Conservation (phyloP, 2,888 invertebrate genomes). For the Julus scandinavius region DNA sequence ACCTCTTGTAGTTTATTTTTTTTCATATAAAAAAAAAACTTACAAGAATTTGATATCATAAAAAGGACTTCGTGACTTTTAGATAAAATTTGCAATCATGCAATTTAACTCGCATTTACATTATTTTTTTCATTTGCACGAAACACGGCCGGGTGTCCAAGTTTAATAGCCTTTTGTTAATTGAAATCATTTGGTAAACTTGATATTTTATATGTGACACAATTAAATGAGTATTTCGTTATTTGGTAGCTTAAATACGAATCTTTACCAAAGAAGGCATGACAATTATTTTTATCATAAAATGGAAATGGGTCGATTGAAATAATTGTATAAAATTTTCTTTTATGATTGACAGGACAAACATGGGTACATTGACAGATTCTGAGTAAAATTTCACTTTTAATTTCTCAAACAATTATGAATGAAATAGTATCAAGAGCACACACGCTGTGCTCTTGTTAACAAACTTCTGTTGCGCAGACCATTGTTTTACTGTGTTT, state of each 20-base stretch:
- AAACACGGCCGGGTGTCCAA: background rate
- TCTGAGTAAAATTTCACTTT: background rate
- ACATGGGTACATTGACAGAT: conserved; percentile 26
- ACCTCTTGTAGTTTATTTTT: background rate
- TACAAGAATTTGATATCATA: background rate
- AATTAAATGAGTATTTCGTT: conserved; percentile 4
- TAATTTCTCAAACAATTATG: conserved; percentile 29
- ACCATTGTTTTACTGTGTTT: background rate
- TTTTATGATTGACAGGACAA: conserved; percentile 31
- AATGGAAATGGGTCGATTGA: conserved; percentile 41
- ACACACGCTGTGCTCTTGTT: background rate
- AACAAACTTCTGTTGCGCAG: background rate
- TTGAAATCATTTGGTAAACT: background rate
- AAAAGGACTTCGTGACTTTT: background rate
- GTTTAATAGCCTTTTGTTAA: conserved; percentile 6
- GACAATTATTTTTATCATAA: conserved; percentile 43
- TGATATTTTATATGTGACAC: conserved; percentile 26
- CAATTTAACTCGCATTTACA: background rate
- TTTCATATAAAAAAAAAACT: background rate
- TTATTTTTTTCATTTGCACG: background rate
- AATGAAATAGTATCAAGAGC: conserved; percentile 26
- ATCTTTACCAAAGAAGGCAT: conserved; percentile 31
- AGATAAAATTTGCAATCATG: background rate
- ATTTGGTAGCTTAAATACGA: background rate
- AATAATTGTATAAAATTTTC: conserved; percentile 32